Evolutionary conservation across 2,888 invertebrate species (phyloP).

Genomic region (Calliopum simillimum): DNA sequence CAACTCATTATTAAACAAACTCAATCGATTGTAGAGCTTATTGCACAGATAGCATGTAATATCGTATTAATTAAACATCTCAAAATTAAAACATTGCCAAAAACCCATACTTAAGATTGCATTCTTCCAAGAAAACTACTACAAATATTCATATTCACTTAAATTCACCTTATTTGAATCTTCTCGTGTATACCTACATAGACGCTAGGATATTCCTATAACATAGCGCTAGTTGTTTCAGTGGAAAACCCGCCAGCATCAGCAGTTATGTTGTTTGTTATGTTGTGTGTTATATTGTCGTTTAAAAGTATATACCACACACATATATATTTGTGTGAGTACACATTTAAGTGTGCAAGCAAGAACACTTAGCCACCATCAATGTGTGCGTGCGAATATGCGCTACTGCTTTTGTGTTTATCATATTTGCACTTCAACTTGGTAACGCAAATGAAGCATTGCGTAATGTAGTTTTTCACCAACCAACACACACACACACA

Average conservation of each 20-base stretch:
- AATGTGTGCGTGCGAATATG: neutral
- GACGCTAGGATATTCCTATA: neutral
- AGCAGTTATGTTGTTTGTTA: too few relatives aligned
- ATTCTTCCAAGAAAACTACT: neutral
- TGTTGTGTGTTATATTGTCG: too few relatives aligned
- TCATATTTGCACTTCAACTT: slow-evolving; percentile 17
- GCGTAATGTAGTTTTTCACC: slow-evolving; percentile 5
- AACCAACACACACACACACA: too few relatives aligned
- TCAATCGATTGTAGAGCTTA: too few relatives aligned
- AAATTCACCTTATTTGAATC: neutral
- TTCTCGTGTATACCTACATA: neutral
- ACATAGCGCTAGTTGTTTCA: too few relatives aligned
- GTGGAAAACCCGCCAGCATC: too few relatives aligned
- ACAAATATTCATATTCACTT: slow-evolving; percentile 1
- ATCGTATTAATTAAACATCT: too few relatives aligned
- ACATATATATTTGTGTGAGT: too few relatives aligned
- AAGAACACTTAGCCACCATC: neutral
- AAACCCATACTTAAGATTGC: neutral
- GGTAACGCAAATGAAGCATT: slow-evolving; percentile 20
- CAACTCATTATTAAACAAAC: too few relatives aligned
- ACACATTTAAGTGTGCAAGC: neutral
- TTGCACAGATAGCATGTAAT: too few relatives aligned
- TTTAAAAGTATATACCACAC: too few relatives aligned
- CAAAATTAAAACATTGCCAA: neutral
- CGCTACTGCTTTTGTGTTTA: slow-evolving; percentile 8